phyloP scores from a whole-genome alignment of 92 coral and sea anemone genomes.

The Zoanthus sociatus region DNA sequence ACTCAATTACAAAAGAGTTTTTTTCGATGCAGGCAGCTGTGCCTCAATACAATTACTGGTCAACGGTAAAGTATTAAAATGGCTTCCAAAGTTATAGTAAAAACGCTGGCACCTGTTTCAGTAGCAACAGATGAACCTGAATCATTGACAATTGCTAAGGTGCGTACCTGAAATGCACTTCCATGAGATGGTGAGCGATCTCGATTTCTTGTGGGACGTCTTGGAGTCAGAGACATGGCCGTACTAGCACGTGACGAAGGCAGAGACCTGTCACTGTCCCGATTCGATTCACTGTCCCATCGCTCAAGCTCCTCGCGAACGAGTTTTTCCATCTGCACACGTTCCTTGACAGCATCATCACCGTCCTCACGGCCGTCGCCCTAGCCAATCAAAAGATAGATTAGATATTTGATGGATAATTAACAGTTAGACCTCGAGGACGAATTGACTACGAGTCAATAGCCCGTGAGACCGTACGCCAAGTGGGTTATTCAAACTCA shows the following conservation, averaged over 20 bases:
- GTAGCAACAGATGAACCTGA: too few relatives aligned
- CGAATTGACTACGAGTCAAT: too few relatives aligned
- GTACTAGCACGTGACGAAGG: constrained; percentile 93
- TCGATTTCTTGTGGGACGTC: constrained; percentile 59
- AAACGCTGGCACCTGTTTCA: too few relatives aligned
- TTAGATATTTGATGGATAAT: neutral
- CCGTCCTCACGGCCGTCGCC: constrained; percentile 73
- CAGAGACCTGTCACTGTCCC: constrained; percentile 67
- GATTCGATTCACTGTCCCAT: constrained; percentile 95
- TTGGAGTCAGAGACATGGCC: constrained; percentile 70
- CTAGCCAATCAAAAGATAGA: neutral
- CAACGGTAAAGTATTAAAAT: too few relatives aligned
- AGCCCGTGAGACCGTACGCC: too few relatives aligned
- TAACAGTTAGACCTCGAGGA: neutral
- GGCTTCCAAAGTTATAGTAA: too few relatives aligned
- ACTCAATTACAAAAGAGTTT: too few relatives aligned
- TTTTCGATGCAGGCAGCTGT: too few relatives aligned
- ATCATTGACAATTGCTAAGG: too few relatives aligned
- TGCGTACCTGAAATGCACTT: constrained; percentile 43
- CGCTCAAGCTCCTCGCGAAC: constrained; percentile 99
- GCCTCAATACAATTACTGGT: too few relatives aligned
- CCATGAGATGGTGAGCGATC: constrained; percentile 70
- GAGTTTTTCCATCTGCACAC: constrained; percentile 97
- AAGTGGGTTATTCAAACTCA: too few relatives aligned
- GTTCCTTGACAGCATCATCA: constrained; percentile 74